Conservation (phyloP, 2,113 vertebrate species). For the Rhabdomys dilectus region DNA sequence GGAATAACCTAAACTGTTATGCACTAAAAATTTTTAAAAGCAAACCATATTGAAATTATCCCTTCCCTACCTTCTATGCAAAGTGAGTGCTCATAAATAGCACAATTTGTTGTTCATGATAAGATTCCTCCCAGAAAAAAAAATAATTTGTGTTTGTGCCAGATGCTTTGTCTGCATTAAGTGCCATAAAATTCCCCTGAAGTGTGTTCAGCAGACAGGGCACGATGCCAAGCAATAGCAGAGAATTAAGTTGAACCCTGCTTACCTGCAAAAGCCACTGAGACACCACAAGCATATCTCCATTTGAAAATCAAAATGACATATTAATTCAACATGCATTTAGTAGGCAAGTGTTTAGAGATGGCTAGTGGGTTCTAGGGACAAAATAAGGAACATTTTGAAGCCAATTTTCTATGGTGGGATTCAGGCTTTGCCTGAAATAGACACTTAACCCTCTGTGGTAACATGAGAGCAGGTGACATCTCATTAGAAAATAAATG, state of each 20-base stretch:
- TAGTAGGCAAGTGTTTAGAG: conserved; percentile 54
- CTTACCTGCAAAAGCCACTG: conserved; percentile 64
- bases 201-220: conserved; percentile 76
- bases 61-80: neutral
- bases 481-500: neutral
- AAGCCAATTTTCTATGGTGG: neutral
- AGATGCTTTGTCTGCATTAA: conserved; percentile 77
- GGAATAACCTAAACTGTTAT: neutral
- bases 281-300: conserved; percentile 74
- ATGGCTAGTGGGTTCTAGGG: neutral
- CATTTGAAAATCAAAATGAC: conserved; percentile 73
- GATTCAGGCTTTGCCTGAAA: neutral
- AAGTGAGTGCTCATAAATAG: conserved; percentile 36
- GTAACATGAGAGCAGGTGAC: neutral
- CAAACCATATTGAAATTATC: conserved; percentile 22
- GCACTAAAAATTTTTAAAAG: conserved; percentile 2
- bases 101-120: conserved; percentile 65
- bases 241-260: conserved; percentile 70
- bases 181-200: conserved; percentile 77
- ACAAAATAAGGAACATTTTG: neutral
- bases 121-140: conserved; percentile 60
- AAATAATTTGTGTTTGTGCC: conserved; percentile 79
- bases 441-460: neutral
- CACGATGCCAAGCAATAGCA: conserved; percentile 66
- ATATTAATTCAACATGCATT: conserved; percentile 75